Evolutionary conservation across 2,888 invertebrate species (phyloP).

Genomic region (Drosophila prostipennis): DNA sequence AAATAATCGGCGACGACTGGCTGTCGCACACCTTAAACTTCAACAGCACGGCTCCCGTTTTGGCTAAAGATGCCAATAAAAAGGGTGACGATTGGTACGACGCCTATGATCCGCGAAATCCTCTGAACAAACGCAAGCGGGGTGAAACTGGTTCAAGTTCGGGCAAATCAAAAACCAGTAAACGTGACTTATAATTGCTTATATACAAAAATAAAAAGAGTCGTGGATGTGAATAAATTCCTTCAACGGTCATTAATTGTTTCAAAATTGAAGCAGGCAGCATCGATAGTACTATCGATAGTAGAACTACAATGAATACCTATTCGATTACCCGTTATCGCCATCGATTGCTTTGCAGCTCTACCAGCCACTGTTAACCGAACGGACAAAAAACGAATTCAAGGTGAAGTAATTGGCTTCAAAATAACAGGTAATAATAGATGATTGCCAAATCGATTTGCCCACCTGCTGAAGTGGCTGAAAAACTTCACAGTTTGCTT

Average conservation of each 20-base stretch:
- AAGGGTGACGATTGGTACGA: constrained; percentile 98
- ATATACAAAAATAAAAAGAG: neutral
- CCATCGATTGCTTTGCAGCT: too few relatives aligned
- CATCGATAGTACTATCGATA: too few relatives aligned
- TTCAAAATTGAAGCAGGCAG: too few relatives aligned
- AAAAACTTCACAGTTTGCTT: neutral
- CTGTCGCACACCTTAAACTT: constrained; percentile 85
- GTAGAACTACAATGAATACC: too few relatives aligned
- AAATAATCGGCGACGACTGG: constrained; percentile 82
- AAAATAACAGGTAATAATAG: constrained; percentile 65
- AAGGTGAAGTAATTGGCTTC: constrained; percentile 74
- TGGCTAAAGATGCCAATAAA: constrained; percentile 96
- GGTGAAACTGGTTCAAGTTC: constrained; percentile 81
- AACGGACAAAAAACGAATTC: constrained; percentile 56
- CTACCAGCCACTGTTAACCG: constrained; percentile 21
- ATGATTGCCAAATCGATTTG: constrained; percentile 8
- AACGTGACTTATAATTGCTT: constrained; percentile 11
- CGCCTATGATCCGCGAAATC: constrained; percentile 97
- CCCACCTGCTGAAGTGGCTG: neutral
- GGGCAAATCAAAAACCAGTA: constrained; percentile 23
- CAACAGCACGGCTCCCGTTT: constrained; percentile 86
- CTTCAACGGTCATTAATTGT: too few relatives aligned
- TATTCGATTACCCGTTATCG: too few relatives aligned
- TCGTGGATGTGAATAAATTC: too few relatives aligned
- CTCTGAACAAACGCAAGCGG: constrained; percentile 95